phyloP scores from a whole-genome alignment of 2,888 invertebrate species.

The Xestobium rufovillosum region DNA sequence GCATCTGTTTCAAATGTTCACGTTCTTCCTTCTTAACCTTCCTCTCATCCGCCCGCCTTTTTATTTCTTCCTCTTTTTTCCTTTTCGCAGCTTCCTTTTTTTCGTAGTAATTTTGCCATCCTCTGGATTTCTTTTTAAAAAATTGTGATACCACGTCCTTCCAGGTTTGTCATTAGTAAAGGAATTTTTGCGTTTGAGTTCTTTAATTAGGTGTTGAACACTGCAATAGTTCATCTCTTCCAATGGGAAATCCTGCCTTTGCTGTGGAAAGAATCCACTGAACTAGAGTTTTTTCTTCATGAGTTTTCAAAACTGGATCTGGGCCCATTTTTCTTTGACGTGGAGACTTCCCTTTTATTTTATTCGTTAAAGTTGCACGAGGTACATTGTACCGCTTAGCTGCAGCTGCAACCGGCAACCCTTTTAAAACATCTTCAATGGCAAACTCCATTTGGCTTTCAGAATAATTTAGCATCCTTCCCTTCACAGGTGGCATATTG shows the following conservation, averaged over 20 bases:
- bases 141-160: constrained; percentile 6
- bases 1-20: too few species aligned
- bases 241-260: constrained; percentile 16
- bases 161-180: constrained; percentile 15
- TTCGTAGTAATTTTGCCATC: too few species aligned
- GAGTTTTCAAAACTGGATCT: constrained; percentile 8
- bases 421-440: constrained; percentile 7
- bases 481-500: too few species aligned
- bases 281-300: constrained; percentile 12
- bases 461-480: too few species aligned
- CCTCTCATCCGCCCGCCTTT: too few species aligned
- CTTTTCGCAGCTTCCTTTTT: too few species aligned
- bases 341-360: constrained; percentile 11
- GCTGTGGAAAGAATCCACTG: constrained; percentile 14
- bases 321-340: constrained; percentile 12
- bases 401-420: constrained; percentile 10
- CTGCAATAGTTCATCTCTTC: constrained; percentile 16
- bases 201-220: constrained; percentile 16
- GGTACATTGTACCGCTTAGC: constrained; percentile 8
- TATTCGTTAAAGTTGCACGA: constrained; percentile 11
- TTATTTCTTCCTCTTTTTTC: too few species aligned
- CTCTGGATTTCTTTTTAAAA: too few species aligned
- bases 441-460: too few species aligned
- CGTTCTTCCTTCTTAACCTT: too few species aligned
- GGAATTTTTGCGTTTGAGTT: constrained; percentile 15